Conservation (phyloP, 2,888 invertebrate species). For the Plebejus melissa region DNA sequence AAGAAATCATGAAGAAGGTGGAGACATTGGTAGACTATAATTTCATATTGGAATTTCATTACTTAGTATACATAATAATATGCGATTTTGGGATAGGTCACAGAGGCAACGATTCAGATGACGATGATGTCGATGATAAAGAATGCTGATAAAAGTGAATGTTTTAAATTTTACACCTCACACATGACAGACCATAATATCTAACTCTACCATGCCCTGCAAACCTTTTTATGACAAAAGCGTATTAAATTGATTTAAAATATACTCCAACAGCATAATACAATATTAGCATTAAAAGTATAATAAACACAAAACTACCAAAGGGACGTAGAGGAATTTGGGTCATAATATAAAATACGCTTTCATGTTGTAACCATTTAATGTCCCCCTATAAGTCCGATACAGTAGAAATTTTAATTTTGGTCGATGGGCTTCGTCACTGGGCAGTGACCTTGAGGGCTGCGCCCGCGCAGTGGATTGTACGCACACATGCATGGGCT, state of each 20-base stretch:
- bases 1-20: neutral
- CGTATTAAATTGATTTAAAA: neutral
- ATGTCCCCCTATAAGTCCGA: slow-evolving; percentile 40
- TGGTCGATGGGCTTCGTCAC: slow-evolving; percentile 57
- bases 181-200: neutral
- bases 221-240: neutral
- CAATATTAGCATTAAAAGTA: neutral
- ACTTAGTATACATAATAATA: neutral
- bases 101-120: neutral
- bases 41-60: neutral
- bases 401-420: slow-evolving; percentile 57
- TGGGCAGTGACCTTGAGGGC: slow-evolving; percentile 70
- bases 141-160: neutral
- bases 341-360: slow-evolving; percentile 19
- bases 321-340: slow-evolving; percentile 18
- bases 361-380: slow-evolving; percentile 19
- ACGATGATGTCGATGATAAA: neutral
- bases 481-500: slow-evolving; percentile 43
- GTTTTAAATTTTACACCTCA: neutral
- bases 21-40: neutral
- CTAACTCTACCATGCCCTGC: neutral
- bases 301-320: neutral
- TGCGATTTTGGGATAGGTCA: neutral
- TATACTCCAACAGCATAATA: neutral
- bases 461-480: slow-evolving; percentile 63